These are phyloP conservation scores for Pandion haliaetus DNA, from an alignment of 2,113 vertebrate species.

Conservation along the genomic window DNA sequence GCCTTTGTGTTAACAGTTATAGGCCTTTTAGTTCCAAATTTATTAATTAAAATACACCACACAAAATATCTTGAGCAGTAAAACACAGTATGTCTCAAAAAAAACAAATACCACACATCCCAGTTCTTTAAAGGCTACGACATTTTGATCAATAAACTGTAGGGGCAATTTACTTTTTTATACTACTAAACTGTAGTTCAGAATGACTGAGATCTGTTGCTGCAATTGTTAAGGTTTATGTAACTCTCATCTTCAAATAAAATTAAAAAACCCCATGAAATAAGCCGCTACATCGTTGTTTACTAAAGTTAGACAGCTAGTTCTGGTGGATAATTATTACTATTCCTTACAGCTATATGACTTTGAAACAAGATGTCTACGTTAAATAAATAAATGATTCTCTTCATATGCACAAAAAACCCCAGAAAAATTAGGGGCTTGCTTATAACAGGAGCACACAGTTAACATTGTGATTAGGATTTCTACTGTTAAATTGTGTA, in stretches of 20 bases:
- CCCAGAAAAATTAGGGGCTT: not conserved
- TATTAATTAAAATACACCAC: not conserved
- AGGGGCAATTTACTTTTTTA: slow-evolving; percentile 47
- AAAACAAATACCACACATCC: not conserved
- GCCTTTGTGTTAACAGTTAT: slow-evolving; percentile 52
- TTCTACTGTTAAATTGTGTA: not conserved
- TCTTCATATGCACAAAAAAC: not conserved
- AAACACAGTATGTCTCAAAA: not conserved
- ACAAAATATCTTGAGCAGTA: not conserved
- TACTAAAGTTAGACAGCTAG: not conserved
- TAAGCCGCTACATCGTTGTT: not conserved
- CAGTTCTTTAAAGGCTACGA: slow-evolving; percentile 20
- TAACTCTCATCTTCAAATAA: not conserved
- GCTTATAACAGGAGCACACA: not conserved
- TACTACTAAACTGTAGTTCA: slow-evolving; percentile 13
- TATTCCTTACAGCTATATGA: not conserved
- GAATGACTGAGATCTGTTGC: not conserved
- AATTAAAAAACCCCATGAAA: not conserved
- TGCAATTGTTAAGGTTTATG: not conserved
- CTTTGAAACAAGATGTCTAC: not conserved
- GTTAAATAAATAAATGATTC: not conserved
- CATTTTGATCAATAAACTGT: slow-evolving; percentile 60
- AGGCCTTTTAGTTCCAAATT: slow-evolving; percentile 22
- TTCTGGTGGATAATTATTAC: not conserved
- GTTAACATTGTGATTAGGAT: not conserved